Conservation (phyloP, 2,797 vertebrate genomes). For the Euphonia xanthogaster region DNA sequence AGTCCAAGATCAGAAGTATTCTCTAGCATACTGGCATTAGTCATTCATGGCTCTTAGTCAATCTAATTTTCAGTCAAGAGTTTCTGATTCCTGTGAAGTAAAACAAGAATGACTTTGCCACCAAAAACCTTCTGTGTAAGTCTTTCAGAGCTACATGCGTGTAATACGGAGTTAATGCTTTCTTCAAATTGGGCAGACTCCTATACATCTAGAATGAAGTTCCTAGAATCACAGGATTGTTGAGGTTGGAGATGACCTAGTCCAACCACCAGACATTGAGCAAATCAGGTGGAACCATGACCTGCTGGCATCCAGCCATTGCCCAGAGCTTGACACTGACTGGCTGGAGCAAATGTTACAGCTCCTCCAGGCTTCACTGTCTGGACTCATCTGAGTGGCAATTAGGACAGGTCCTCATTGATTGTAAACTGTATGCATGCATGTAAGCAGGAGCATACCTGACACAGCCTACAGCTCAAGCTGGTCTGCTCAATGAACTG, state of each 20-base stretch:
- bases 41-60: not conserved
- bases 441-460: not conserved
- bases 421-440: accelerated
- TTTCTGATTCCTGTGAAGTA: not conserved
- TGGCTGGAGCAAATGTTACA: not conserved
- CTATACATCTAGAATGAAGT: not conserved
- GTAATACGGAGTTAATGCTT: not conserved
- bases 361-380: not conserved
- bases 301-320: not conserved
- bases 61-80: not conserved
- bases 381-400: not conserved
- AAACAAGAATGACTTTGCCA: not conserved
- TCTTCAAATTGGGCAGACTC: not conserved
- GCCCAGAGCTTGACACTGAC: not conserved
- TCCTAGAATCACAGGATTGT: not conserved
- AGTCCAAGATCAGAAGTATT: not conserved
- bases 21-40: not conserved
- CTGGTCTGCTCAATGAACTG: not conserved
- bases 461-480: not conserved
- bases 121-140: not conserved
- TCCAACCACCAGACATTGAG: accelerated
- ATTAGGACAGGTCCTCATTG: not conserved
- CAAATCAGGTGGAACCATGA: not conserved
- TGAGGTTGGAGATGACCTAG: not conserved
- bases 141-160: not conserved